A percentile compares a stretch with the other conserved stretches of the same genome.
These are phyloP conservation scores for Synanthedon tipuliformis DNA, from an alignment of 2,888 invertebrate genomes.

Conservation along the genomic window DNA sequence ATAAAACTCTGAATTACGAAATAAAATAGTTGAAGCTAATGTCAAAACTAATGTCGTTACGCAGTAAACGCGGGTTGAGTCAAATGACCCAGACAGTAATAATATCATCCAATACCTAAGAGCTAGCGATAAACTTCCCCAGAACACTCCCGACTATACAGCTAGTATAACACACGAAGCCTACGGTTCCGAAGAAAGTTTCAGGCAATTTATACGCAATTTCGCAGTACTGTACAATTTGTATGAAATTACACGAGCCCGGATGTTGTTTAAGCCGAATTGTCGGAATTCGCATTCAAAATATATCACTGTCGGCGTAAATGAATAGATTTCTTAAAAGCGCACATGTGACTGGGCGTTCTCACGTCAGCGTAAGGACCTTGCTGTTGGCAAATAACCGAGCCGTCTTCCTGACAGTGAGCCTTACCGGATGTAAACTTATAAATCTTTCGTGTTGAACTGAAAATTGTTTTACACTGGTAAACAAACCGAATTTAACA, in stretches of 20 bases:
- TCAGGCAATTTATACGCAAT: not conserved
- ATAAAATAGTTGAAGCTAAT: too few relatives aligned
- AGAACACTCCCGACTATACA: not conserved
- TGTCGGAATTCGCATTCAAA: not conserved
- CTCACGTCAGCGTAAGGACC: not conserved
- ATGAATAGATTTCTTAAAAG: not conserved
- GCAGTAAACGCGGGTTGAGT: too few relatives aligned
- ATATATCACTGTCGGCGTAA: not conserved
- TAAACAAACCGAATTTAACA: too few relatives aligned
- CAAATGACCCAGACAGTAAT: too few relatives aligned
- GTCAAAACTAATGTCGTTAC: too few relatives aligned
- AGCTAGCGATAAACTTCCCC: not conserved
- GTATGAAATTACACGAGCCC: not conserved
- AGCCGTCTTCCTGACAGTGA: not conserved
- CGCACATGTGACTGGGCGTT: not conserved
- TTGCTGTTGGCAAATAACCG: not conserved
- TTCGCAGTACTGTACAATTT: not conserved
- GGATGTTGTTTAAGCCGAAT: not conserved
- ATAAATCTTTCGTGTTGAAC: not conserved
- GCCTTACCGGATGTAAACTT: not conserved
- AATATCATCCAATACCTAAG: too few relatives aligned
- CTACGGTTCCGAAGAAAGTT: not conserved
- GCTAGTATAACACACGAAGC: not conserved
- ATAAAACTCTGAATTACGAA: too few relatives aligned
- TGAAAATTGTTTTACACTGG: too few relatives aligned